A percentile compares a stretch with the other conserved stretches of the same genome.
phyloP scores from a whole-genome alignment of 2,113 vertebrate species.

The Chaetura pelagica region DNA sequence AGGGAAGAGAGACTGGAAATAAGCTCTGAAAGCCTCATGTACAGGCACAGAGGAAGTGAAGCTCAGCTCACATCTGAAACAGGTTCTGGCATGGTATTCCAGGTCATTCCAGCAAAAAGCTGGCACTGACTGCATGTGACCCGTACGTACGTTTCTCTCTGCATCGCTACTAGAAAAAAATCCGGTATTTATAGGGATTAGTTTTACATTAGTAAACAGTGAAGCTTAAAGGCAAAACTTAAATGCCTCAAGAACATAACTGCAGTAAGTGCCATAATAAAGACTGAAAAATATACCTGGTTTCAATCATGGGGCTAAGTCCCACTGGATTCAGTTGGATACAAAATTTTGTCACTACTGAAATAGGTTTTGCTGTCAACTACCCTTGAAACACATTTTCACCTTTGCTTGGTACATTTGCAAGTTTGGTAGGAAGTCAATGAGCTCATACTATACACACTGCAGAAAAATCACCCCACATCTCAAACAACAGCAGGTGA shows the following conservation, averaged over 20 bases:
- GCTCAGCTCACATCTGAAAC: background rate
- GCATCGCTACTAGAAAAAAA: background rate
- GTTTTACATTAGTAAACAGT: background rate
- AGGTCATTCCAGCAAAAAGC: background rate
- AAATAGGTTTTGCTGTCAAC: background rate
- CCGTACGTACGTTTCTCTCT: background rate
- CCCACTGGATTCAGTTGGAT: background rate
- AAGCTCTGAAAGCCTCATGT: background rate
- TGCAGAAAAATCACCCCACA: background rate
- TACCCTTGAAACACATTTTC: background rate
- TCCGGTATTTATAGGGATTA: background rate
- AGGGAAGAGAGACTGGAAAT: background rate
- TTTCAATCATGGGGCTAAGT: background rate
- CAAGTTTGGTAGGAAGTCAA: background rate
- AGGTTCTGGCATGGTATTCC: background rate
- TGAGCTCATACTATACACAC: background rate
- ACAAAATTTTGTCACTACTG: background rate
- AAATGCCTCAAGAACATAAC: background rate
- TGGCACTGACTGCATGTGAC: background rate
- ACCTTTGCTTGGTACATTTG: background rate
- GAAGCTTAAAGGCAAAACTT: background rate
- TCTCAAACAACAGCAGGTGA: background rate
- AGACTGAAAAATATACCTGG: background rate
- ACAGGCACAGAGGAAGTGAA: background rate
- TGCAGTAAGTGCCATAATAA: background rate